Evolutionary conservation across 2,797 vertebrate species (phyloP), one percentile per base, ranked within the genome.

Genomic region (Phrynocephalus guinanensis): DNA sequence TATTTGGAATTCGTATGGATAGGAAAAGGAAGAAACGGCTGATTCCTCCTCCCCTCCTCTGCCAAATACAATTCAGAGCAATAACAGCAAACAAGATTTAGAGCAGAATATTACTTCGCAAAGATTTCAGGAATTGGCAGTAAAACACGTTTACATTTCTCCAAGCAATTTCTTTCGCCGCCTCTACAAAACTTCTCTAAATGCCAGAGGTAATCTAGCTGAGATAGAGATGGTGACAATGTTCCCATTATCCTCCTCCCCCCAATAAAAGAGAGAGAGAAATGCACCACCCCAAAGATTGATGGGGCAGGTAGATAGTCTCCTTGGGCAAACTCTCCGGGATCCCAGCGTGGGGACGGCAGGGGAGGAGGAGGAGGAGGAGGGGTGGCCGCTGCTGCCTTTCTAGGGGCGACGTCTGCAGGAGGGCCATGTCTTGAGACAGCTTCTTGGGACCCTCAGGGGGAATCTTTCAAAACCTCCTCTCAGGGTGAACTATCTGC

Each of bases 21-120:
- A 72, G 68, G 79, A n/a, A 84, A 92, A 71, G 92, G 94, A 90
- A 91, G 94, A 92, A 89, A 83, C 91, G 94, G 94, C 93, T 91
- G 94, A 87, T 13, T 93, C 92, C 82, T 93, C 92, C 15, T 16
- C 60, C 60, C 18, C 16, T 15, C 16, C 52, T 38, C 38, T 38
- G 38, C 52, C 52, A 56, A 93, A 94, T 93, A 56, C 90, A 92
- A 83, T 92, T 93, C 90, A 92, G 93, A 92, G 92, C 82, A 78
- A 48, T 91, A 86, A 86, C 22, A 91, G 82, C 91, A 94, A 93
- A 93, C 90, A 92, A 95, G 92, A 94, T 93, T 91, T 93, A 90
- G 92, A 91, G 88, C 91, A 91, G 90, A 95, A 95, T 95, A 95
- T 95, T 93, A 92, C 90, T 87, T 8, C 87, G n/a, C 0, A 13